phyloP scores from a whole-genome alignment of 2,888 invertebrate species.

The Philopedon plagiatum region DNA sequence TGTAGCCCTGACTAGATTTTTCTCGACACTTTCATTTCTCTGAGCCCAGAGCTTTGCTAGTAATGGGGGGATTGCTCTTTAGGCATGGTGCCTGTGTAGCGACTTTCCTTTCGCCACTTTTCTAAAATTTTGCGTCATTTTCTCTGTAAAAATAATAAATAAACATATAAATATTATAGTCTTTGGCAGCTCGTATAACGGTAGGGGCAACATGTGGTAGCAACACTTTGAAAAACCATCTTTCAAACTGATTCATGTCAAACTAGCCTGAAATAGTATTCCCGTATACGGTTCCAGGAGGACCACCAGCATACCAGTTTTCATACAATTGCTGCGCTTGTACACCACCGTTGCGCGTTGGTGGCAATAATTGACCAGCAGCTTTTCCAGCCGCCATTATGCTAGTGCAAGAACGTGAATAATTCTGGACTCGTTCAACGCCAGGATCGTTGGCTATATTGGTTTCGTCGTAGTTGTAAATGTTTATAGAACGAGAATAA shows the following conservation, averaged over 20 bases:
- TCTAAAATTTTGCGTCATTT: too few species aligned
- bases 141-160: too few species aligned
- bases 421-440: conserved; percentile 58
- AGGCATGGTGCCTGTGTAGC: too few species aligned
- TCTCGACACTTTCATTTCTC: too few species aligned
- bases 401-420: conserved; percentile 56
- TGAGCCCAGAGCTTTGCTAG: too few species aligned
- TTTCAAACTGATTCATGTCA: conserved; percentile 46
- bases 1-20: too few species aligned
- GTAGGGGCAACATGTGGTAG: too few species aligned
- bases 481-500: neutral
- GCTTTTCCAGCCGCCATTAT: conserved; percentile 62
- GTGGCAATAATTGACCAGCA: conserved; percentile 58
- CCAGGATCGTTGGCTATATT: conserved; percentile 62
- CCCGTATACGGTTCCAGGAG: conserved; percentile 38
- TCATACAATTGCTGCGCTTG: conserved; percentile 54
- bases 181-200: too few species aligned
- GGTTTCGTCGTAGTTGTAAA: conserved; percentile 63
- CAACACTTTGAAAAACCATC: too few species aligned
- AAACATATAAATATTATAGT: too few species aligned
- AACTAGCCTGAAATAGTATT: conserved; percentile 44
- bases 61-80: too few species aligned
- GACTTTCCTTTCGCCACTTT: too few species aligned
- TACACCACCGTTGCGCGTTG: conserved; percentile 63
- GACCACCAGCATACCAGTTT: conserved; percentile 46